Percentiles rank a stretch among this genome's conserved stretches.
Evolutionary conservation across 2,888 invertebrate species (phyloP).

Genomic region (Drosophila stalkeri): DNA sequence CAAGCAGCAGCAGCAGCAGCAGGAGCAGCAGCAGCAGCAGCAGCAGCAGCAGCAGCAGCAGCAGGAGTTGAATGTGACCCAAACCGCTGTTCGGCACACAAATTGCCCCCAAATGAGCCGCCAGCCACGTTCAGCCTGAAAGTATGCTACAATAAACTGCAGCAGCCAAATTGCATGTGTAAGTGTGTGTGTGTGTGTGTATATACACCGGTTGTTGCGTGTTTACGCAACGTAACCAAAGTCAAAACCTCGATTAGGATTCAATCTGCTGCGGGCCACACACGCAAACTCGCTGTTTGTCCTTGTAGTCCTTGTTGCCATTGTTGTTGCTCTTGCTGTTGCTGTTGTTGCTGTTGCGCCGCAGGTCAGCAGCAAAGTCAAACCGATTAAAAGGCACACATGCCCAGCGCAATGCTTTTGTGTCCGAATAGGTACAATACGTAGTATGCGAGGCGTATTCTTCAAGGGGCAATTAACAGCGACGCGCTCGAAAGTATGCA

Average conservation of each 20-base stretch:
- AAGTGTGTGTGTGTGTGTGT: slow-evolving; percentile 19
- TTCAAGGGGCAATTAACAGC: slow-evolving; percentile 84
- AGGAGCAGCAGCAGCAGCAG: slow-evolving; percentile 47
- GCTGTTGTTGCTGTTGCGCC: slow-evolving; percentile 35
- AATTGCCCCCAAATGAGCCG: slow-evolving; percentile 61
- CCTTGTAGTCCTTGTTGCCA: slow-evolving; percentile 36
- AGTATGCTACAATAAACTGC: slow-evolving; percentile 78
- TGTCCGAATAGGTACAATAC: slow-evolving; percentile 52
- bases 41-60: slow-evolving; percentile 51
- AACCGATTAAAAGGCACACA: slow-evolving; percentile 69
- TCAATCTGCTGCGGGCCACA: slow-evolving; percentile 79
- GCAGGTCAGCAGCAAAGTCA: slow-evolving; percentile 77
- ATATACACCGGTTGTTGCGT: slow-evolving; percentile 79
- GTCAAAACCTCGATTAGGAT: slow-evolving; percentile 84
- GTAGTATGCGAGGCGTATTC: slow-evolving; percentile 65
- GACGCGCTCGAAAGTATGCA: slow-evolving; percentile 64
- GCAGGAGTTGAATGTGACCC: slow-evolving; percentile 31
- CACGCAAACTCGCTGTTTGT: slow-evolving; percentile 57
- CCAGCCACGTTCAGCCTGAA: slow-evolving; percentile 53
- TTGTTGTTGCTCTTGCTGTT: slow-evolving; percentile 13
- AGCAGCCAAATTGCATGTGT: slow-evolving; percentile 17
- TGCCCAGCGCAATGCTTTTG: slow-evolving; percentile 62
- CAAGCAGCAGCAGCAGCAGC: slow-evolving; percentile 58
- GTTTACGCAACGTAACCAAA: slow-evolving; percentile 84
- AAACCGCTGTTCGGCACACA: slow-evolving; percentile 29